phyloP scores from a whole-genome alignment of 2,888 invertebrate species.

The Scelioninae gen. 2 region DNA sequence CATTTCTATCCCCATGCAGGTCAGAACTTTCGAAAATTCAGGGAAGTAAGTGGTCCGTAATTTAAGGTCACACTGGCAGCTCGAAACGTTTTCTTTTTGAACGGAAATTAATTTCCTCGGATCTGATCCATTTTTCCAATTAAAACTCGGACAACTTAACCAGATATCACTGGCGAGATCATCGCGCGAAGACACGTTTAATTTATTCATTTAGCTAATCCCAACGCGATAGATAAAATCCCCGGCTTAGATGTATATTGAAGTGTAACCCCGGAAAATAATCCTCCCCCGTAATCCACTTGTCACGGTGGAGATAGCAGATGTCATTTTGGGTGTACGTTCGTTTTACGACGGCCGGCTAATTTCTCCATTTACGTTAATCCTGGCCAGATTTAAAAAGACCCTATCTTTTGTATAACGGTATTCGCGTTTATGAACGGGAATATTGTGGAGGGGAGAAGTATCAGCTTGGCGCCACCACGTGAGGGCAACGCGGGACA shows the following conservation, averaged over 20 bases:
- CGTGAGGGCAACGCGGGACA: neutral
- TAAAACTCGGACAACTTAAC: neutral
- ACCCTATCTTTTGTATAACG: neutral
- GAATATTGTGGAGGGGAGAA: neutral
- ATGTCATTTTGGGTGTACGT: constrained; percentile 42
- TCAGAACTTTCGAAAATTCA: too few species aligned
- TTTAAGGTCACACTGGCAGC: too few species aligned
- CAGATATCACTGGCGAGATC: constrained; percentile 24
- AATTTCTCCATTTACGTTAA: constrained; percentile 50
- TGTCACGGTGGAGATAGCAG: constrained; percentile 49
- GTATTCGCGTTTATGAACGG: constrained; percentile 7
- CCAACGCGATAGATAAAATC: constrained; percentile 44
- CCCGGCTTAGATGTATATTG: constrained; percentile 37
- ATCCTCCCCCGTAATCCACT: constrained; percentile 49
- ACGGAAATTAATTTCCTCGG: too few species aligned
- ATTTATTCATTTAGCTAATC: constrained; percentile 48
- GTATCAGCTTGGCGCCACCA: constrained; percentile 8
- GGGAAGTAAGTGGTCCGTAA: too few species aligned
- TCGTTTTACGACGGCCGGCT: constrained; percentile 45
- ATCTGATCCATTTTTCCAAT: too few species aligned
- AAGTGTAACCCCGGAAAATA: constrained; percentile 53
- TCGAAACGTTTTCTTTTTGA: too few species aligned
- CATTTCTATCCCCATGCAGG: too few species aligned
- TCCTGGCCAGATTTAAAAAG: constrained; percentile 42
- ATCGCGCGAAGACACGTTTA: constrained; percentile 30